Evolutionary conservation across 2,888 invertebrate species (phyloP), one percentile per base, ranked within the genome.

Genomic region (Agrypnus murinus): DNA sequence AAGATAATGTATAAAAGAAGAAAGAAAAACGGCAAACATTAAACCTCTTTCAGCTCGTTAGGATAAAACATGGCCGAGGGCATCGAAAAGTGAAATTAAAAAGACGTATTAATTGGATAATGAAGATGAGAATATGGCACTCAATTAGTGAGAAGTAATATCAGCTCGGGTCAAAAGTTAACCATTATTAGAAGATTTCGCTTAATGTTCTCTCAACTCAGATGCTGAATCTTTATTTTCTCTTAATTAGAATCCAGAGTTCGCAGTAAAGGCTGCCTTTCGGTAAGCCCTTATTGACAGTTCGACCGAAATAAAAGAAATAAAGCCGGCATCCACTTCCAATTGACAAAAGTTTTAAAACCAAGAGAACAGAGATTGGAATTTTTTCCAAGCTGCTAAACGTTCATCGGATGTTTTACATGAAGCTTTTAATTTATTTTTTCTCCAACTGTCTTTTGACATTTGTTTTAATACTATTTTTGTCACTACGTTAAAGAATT

Each of bases 51-150:
- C n/a, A 43, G 12, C 14, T 53, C 53, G 19, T 67, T 67, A 69
- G 55, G 36, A 69, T 62, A 62, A 68, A 62, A 55, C 62, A 67
- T 57, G 31, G 59, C 50, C 32, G 25, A 19, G 50, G 60, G 46
- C 62, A 46, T 55, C 55, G 36, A 25, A 67, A 68, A 68, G 50
- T 38, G 69, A 72, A 75, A 71, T 75, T 69, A 71, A 75, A 76
- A 75, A 73, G 73, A 72, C 46, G 75, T 77, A 79, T 77, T 79
- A 79, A 79, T 79, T 78, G 78, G 77, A 77, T 78, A 78, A 79
- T 79, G 77, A 78, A 77, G 77, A 69, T 73, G 75, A 74, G 76
- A 79, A 78, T 79, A 77, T 79, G 75, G 75, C 76, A 77, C 75
- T 78, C 76, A 79, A 78, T 79, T 79, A 79, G 77, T 69, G 73